phyloP scores from a whole-genome alignment of 1,140 invertebrate species.

The Tetraneura akinire region DNA sequence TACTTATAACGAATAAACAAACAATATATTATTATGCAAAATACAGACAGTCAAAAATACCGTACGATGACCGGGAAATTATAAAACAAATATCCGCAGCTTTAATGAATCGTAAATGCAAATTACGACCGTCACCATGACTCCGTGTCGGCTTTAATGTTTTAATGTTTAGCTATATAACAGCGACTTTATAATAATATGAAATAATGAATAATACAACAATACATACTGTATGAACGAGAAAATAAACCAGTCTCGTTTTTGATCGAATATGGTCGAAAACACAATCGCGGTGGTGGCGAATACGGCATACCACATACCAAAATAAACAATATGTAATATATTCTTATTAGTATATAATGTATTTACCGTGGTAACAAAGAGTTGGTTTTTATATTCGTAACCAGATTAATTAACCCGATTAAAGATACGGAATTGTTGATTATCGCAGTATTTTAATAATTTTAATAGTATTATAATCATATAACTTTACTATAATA shows the following conservation, averaged over 20 bases:
- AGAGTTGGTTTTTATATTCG: background rate
- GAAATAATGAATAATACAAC: too few relatives aligned
- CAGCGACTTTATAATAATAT: background rate
- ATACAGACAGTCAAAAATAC: too few relatives aligned
- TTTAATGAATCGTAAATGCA: constrained; percentile 19
- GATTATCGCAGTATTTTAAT: too few relatives aligned
- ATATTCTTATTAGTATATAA: too few relatives aligned
- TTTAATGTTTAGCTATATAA: background rate
- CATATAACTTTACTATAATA: too few relatives aligned
- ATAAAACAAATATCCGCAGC: background rate
- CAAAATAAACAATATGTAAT: too few relatives aligned
- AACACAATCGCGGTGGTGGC: too few relatives aligned
- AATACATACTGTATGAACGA: background rate
- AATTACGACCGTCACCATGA: background rate
- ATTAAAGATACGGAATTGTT: too few relatives aligned
- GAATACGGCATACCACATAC: too few relatives aligned
- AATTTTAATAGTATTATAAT: too few relatives aligned
- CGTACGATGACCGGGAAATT: background rate
- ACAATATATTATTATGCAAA: background rate
- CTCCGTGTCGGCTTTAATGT: background rate
- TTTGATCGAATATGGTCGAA: background rate
- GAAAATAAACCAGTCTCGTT: constrained; percentile 20
- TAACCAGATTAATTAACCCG: background rate
- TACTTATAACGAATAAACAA: background rate
- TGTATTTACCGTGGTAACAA: background rate